Evolutionary conservation across 2,888 invertebrate species (phyloP), one percentile per base, ranked within the genome.

Genomic region (Stenoptilia bipunctidactyla): DNA sequence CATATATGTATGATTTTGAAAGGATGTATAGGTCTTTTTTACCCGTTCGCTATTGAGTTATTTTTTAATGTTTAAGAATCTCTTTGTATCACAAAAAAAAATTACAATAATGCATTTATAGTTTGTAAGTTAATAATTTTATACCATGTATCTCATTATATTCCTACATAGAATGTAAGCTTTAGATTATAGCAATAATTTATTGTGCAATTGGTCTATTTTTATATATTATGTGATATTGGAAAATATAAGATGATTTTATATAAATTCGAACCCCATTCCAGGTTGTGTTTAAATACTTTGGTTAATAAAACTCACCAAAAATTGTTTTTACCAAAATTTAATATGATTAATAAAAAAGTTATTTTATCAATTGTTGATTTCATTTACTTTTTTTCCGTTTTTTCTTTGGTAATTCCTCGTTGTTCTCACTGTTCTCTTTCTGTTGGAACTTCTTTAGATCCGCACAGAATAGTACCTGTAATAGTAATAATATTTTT

Each of bases 391-490:
- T 68, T 45, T 56, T 56, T 50, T 58, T 74, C 47, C 56, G 66
- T 40, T 61, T 72, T 15, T 64, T 89, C 43, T 61, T 66, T 9
- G 49, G 47, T 36, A 49, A 50, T 9, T 55, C 53, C 14, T 49
- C 47, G 27, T 42, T 44, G 1, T 49, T 44, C 13, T 45, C 44
- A 15, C 38, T 38, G 1, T 40, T 49, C 12, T 57, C 56, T 12
- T 51, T 57, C 30, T 75, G 61, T 80, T 90, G 86, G 65, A 93
- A 89, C 71, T 89, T 87, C 74, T 90, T 89, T 42, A 94, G 71
- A 63, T 93, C 92, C n/a, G 92, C 90, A 67, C 92, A 91, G 67
- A 93, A 93, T 34, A 93, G 66, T 8, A 93, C 88, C 92, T 92
- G 62, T 3, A 86, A 84, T 40, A 47, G 45, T 49, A 20, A 20